These are phyloP conservation scores for Habropoda laboriosa DNA, from an alignment of 1,140 invertebrate genomes.

Conservation along the genomic window DNA sequence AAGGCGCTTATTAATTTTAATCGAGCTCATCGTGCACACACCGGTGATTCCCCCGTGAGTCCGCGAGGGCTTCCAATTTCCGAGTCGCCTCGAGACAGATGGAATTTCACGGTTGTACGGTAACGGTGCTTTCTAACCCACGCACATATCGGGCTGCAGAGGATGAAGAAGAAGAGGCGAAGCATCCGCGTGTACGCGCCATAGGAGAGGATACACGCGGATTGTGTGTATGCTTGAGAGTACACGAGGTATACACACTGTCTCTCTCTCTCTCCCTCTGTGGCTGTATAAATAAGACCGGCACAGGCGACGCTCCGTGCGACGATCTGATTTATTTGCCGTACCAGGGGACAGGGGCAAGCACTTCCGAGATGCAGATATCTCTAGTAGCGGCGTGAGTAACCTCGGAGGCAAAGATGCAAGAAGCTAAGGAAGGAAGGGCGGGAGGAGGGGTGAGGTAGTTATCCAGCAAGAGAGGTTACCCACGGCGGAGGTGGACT, in stretches of 20 bases:
- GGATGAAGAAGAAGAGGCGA: slow-evolving; percentile 41
- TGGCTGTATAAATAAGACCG: slow-evolving; percentile 23
- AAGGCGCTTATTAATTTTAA: slow-evolving; percentile 63
- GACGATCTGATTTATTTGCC: slow-evolving; percentile 51
- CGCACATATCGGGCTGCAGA: slow-evolving; percentile 62
- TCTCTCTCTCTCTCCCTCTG: not conserved
- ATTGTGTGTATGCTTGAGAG: no score
- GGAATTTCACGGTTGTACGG: slow-evolving; percentile 52
- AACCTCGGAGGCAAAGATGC: slow-evolving; percentile 28
- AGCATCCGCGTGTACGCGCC: slow-evolving; percentile 21
- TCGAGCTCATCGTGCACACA: slow-evolving; percentile 26
- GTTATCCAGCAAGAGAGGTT: slow-evolving; percentile 53
- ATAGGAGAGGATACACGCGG: not conserved
- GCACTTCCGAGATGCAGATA: slow-evolving; percentile 69
- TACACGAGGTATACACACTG: not conserved
- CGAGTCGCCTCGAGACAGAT: slow-evolving; percentile 40
- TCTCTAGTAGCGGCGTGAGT: slow-evolving; percentile 49
- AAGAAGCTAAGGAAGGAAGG: not conserved
- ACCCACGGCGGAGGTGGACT: slow-evolving; percentile 57
- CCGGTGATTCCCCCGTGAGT: not conserved
- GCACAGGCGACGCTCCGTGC: slow-evolving; percentile 4
- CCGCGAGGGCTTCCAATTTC: slow-evolving; percentile 60
- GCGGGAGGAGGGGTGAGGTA: slow-evolving; percentile 7
- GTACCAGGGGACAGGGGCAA: slow-evolving; percentile 28
- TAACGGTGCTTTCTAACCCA: slow-evolving; percentile 65